Evolutionary conservation across 30 jellyfish, hydroid and myxozoan species (phyloP).

Genomic region (Cassiopea xamachana): DNA sequence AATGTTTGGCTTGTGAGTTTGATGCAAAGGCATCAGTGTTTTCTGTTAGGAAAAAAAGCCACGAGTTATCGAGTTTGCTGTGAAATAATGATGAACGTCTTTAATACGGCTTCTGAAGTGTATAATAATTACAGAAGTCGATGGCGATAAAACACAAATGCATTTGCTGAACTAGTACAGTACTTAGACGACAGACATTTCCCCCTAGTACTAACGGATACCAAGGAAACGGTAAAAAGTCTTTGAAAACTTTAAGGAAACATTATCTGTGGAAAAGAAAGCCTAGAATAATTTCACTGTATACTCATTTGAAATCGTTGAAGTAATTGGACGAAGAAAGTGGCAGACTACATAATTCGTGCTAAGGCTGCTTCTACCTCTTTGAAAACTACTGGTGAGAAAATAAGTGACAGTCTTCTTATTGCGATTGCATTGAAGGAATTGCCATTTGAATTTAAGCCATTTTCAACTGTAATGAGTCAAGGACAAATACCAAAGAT

Average conservation of each 20-base stretch:
- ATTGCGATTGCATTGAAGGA: too few species aligned
- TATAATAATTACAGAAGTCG: too few species aligned
- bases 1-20: too few species aligned
- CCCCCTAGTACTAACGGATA: constrained; percentile 64
- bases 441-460: too few species aligned
- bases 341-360: constrained; percentile 54
- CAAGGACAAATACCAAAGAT: constrained; percentile 38
- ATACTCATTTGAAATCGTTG: not conserved
- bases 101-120: too few species aligned
- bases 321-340: constrained; percentile 26
- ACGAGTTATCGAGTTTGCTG: too few species aligned
- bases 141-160: constrained; percentile 5
- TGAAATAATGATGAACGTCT: too few species aligned
- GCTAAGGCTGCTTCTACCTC: constrained; percentile 75
- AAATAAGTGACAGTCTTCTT: too few species aligned
- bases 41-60: too few species aligned
- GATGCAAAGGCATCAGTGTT: too few species aligned
- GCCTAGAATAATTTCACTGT: constrained; percentile 64
- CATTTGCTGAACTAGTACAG: constrained; percentile 70
- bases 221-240: constrained; percentile 73
- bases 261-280: constrained; percentile 60
- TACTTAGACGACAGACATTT: constrained; percentile 65
- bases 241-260: constrained; percentile 51
- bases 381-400: not conserved
- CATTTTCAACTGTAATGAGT: too few species aligned